Percentiles rank a stretch among this genome's conserved stretches.
phyloP scores from a whole-genome alignment of 2,888 invertebrate genomes.

The Tethea ocularis region DNA sequence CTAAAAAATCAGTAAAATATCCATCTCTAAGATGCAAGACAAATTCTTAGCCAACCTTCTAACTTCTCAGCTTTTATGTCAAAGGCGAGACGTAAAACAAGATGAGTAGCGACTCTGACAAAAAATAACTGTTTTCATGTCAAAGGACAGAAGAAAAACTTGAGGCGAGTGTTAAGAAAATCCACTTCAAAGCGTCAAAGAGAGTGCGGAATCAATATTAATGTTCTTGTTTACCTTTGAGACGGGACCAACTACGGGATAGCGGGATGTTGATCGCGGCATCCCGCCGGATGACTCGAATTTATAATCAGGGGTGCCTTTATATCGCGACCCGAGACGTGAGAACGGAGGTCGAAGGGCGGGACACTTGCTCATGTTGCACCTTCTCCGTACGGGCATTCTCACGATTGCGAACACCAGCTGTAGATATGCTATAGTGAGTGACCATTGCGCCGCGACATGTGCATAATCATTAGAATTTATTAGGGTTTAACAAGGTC shows the following conservation, averaged over 20 bases:
- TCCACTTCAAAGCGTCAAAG: conserved; percentile 72
- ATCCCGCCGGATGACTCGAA: conserved; percentile 70
- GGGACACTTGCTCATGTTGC: conserved; percentile 76
- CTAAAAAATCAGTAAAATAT: neutral
- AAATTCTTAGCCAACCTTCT: neutral
- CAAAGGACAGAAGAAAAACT: conserved; percentile 68
- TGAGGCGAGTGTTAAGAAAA: conserved; percentile 60
- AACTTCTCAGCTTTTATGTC: neutral
- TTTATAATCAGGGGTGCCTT: conserved; percentile 77
- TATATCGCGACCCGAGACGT: conserved; percentile 55
- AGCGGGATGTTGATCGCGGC: conserved; percentile 59
- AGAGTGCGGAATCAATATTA: conserved; percentile 77
- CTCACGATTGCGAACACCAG: conserved; percentile 74
- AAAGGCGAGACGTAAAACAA: neutral
- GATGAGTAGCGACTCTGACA: neutral
- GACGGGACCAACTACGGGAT: conserved; percentile 43
- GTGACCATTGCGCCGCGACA: conserved; percentile 56
- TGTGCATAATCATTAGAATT: conserved; percentile 75
- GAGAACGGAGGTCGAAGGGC: conserved; percentile 76
- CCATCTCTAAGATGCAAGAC: neutral
- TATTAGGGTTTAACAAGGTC: conserved; percentile 73
- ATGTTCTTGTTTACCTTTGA: conserved; percentile 80
- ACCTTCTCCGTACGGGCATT: conserved; percentile 68
- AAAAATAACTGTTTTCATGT: conserved; percentile 48
- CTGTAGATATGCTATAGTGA: conserved; percentile 54